phyloP scores from a whole-genome alignment of 2,113 vertebrate species.

The Corapipo altera region DNA sequence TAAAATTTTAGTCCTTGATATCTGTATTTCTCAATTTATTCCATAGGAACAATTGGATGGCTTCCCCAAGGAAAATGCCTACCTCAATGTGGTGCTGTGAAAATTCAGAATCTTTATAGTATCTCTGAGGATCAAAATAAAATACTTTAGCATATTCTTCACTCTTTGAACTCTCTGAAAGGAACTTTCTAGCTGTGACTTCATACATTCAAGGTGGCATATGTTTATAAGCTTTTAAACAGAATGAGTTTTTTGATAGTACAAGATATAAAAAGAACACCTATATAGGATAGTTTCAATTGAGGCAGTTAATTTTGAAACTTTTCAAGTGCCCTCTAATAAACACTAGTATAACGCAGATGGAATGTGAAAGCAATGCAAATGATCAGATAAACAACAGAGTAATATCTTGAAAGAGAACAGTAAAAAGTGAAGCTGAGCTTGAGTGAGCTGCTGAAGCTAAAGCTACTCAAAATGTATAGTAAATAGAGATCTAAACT shows the following conservation, averaged over 20 bases:
- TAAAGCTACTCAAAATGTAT: not conserved
- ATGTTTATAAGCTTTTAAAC: conserved; percentile 5
- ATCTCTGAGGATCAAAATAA: not conserved
- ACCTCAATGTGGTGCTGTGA: not conserved
- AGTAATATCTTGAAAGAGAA: conserved; percentile 9
- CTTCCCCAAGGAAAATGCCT: not conserved
- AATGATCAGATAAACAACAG: not conserved
- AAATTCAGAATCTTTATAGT: not conserved
- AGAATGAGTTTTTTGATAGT: not conserved
- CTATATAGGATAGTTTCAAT: not conserved
- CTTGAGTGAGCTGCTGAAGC: not conserved
- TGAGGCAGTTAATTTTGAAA: not conserved
- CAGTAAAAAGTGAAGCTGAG: conserved; percentile 2
- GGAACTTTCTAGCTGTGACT: not conserved
- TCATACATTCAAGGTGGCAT: not conserved
- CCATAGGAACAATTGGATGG: not conserved
- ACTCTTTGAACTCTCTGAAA: not conserved
- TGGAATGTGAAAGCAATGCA: not conserved
- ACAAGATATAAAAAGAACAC: not conserved
- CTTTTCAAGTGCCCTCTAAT: not conserved
- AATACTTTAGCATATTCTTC: not conserved
- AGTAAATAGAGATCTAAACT: conserved; percentile 3
- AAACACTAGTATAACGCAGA: not conserved
- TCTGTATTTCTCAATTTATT: not conserved
- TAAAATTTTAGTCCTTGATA: not conserved